Evolutionary conservation across 1,140 invertebrate species (phyloP).

Genomic region (Coptotermes formosanus): DNA sequence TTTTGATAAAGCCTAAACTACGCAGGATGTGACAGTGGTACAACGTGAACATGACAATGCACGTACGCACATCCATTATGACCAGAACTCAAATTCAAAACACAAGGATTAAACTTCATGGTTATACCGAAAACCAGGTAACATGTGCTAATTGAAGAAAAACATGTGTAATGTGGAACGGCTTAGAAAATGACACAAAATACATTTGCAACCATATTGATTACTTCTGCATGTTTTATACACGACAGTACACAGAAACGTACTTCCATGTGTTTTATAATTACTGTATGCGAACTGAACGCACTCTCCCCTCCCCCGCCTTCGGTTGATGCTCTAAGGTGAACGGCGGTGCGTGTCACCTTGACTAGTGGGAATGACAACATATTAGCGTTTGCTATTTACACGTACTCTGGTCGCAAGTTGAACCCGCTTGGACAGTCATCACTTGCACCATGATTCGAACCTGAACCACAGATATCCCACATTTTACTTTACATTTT

Average conservation of each 20-base stretch:
- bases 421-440: not conserved
- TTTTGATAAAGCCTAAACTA: no score
- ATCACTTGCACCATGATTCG: no score
- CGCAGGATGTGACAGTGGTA: not conserved
- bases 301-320: not conserved
- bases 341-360: not conserved
- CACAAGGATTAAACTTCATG: not conserved
- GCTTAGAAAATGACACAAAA: not conserved
- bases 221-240: not conserved
- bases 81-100: not conserved
- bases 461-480: no score
- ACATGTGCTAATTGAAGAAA: not conserved
- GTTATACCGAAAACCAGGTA: not conserved
- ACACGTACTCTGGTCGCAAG: not conserved
- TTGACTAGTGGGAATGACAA: not conserved
- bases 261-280: constrained; percentile 10
- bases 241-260: not conserved
- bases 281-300: not conserved
- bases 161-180: not conserved
- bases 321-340: not conserved
- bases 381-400: not conserved
- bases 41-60: not conserved
- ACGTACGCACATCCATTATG: not conserved
- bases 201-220: not conserved
- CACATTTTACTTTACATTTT: no score